Conservation (phyloP, 2,888 invertebrate species). For the Lydus trimaculatus region DNA sequence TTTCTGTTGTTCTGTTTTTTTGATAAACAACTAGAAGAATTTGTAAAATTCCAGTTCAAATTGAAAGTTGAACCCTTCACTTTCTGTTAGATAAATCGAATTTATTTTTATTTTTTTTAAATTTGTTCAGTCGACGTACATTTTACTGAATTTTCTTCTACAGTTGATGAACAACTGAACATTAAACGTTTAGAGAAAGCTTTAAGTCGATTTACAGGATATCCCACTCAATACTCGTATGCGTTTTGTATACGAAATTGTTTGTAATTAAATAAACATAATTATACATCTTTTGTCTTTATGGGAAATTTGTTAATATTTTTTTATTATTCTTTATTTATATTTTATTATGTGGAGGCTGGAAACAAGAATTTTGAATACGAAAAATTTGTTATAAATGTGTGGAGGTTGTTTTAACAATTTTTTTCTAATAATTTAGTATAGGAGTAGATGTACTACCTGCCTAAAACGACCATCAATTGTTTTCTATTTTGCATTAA, state of each 20-base stretch:
- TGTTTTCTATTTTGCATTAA: too few relatives aligned
- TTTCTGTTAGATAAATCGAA: background rate
- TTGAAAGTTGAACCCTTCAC: constrained; percentile 5
- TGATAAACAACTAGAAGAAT: background rate
- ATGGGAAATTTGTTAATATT: background rate
- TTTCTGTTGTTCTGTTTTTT: background rate
- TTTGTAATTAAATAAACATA: background rate
- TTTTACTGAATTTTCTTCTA: background rate
- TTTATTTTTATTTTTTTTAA: background rate
- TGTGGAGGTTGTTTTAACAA: background rate
- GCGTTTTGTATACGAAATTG: background rate
- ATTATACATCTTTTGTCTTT: background rate
- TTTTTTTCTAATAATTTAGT: too few relatives aligned
- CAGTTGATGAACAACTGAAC: background rate
- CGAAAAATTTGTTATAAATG: background rate
- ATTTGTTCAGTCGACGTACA: background rate
- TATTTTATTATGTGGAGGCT: background rate
- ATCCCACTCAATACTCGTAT: background rate
- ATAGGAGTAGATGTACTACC: too few relatives aligned
- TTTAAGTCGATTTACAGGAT: background rate
- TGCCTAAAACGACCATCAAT: too few relatives aligned
- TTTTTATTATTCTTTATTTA: background rate
- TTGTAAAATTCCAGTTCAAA: background rate
- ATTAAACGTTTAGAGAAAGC: background rate
- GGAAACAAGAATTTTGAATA: background rate